Evolutionary conservation across 2,797 vertebrate species (phyloP).

Genomic region (Phyllotis vaccarum): DNA sequence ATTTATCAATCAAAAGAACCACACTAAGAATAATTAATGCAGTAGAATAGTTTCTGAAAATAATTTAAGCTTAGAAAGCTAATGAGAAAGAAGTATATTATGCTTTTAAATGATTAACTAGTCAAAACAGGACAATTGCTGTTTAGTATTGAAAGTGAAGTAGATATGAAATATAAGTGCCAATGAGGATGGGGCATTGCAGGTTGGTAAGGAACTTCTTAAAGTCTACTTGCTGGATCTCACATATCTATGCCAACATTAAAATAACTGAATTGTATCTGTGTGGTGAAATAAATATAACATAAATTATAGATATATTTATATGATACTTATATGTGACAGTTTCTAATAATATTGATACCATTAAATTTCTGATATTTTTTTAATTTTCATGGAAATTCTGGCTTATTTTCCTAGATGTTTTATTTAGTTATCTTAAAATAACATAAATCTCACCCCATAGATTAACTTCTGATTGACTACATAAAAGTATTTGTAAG

Average conservation of each 20-base stretch:
- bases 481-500: neutral
- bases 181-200: neutral
- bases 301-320: neutral
- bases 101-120: neutral
- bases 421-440: neutral
- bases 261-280: neutral
- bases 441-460: neutral
- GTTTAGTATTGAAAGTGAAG: neutral
- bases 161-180: too few relatives aligned
- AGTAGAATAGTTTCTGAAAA: neutral
- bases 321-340: neutral
- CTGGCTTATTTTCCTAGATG: neutral
- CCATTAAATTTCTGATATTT: neutral
- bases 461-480: neutral
- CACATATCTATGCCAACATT: neutral
- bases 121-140: neutral
- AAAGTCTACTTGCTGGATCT: neutral
- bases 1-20: neutral
- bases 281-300: neutral
- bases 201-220: neutral
- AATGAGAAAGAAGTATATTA: neutral
- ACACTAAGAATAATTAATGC: neutral
- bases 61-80: neutral
- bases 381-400: neutral
- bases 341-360: neutral